Evolutionary conservation across 2,888 invertebrate genomes (phyloP), one percentile per base, ranked within the genome.

Genomic region (Papilio gigon): DNA sequence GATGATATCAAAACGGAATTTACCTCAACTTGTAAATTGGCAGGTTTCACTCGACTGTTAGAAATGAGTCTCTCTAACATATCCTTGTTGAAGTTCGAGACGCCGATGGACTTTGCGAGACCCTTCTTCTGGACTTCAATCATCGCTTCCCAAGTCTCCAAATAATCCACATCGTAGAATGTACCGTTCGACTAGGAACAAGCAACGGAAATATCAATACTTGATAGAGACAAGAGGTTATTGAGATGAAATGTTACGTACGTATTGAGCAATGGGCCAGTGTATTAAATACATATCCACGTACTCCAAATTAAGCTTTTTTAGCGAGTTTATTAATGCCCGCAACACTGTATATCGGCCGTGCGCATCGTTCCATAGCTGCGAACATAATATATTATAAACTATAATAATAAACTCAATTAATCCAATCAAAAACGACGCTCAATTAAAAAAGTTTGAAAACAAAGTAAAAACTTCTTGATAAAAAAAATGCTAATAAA

Each of bases 61-160:
- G 71, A 30, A 5, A 82, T 67, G 2, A 97, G 78, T 53, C 95
- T 87, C 20, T 94, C 89, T 14, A 96, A 83, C 83, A 96, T 96
- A 50, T 93, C 84, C 64, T 92, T 91, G 84, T 96, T 96, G 83
- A 97, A 97, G 85, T 97, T 97, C 70, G 95, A 96, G 33, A 97
- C 81, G 1, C 97, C 97, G 75, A 97, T 95, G 67, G 94, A 93
- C 76, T 92, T 94, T 0, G 93, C 84, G 27, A 96, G 85, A 0
- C 95, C 95, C 44, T 92, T 89, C 22, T 88, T 84, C 6, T 93
- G 91, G 17, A 94, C 93, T 67, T 93, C 91, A 73, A 95, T 94
- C 94, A 97, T 94, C 0, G 91, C 95, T 75, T 93, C 89, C 94
- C 95, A 95, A 0, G 95, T 95, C 1, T 95, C 95, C 25, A 95